Evolutionary conservation across 1,140 invertebrate species (phyloP).

Genomic region (Acromyrmex echinatior): DNA sequence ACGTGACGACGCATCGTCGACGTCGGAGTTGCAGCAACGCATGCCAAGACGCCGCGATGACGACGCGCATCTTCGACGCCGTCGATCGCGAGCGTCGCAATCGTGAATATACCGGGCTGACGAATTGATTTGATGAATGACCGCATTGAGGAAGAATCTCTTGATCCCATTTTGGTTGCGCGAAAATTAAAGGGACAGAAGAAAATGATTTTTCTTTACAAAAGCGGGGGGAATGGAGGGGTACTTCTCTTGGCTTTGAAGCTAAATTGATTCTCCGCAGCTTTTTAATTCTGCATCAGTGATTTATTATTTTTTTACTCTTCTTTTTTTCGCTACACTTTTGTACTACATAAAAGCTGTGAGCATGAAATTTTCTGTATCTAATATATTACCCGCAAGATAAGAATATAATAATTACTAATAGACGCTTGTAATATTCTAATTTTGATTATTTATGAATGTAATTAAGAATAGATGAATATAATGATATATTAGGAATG

Average conservation of each 20-base stretch:
- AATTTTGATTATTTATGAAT: neutral
- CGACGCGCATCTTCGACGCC: conserved; percentile 59
- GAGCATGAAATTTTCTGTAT: neutral
- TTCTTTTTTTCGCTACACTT: neutral
- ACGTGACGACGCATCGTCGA: conserved; percentile 54
- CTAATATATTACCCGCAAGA: neutral
- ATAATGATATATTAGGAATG: too few species aligned
- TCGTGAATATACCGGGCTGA: conserved; percentile 67
- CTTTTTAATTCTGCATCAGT: neutral
- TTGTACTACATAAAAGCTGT: neutral
- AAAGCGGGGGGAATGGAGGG: too few species aligned
- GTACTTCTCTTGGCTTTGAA: neutral
- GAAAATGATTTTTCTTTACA: neutral
- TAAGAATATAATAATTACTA: neutral
- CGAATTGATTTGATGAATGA: conserved; percentile 71
- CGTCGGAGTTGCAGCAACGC: conserved; percentile 18
- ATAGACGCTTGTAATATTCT: neutral
- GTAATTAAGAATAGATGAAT: too few species aligned
- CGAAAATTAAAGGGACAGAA: neutral
- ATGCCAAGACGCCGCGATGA: conserved; percentile 69
- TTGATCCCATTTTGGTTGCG: neutral
- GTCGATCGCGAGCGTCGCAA: conserved; percentile 52
- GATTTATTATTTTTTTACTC: neutral
- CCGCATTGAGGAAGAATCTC: conserved; percentile 37
- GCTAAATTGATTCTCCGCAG: neutral